A percentile compares a stretch with the other conserved stretches of the same genome.
Conservation (phyloP, 53 echinoderm and acorn worm species). For the Pentamera pediparva region DNA sequence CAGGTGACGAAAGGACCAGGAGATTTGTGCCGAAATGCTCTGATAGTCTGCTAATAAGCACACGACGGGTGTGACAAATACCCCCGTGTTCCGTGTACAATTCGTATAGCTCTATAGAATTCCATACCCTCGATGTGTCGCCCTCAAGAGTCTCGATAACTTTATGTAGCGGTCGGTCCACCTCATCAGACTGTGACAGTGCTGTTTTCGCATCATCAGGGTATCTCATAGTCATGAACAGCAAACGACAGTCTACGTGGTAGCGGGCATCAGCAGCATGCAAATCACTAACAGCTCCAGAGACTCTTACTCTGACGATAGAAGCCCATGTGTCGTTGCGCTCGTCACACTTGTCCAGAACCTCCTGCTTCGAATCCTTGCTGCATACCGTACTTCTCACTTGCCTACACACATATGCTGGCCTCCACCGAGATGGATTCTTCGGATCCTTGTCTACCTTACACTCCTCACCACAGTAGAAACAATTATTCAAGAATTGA, state of each 20-base stretch:
- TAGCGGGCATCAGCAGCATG: conserved; percentile 54
- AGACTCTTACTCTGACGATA: conserved; percentile 30
- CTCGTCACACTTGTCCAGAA: conserved; percentile 35
- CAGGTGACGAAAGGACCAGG: conserved; percentile 43
- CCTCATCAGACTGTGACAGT: neutral
- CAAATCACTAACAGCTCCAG: conserved; percentile 42
- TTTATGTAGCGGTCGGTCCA: neutral
- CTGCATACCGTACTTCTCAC: neutral
- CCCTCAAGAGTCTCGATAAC: neutral
- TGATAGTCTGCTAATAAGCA: conserved; percentile 16
- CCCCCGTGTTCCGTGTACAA: conserved; percentile 17
- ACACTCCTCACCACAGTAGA: conserved; percentile 48
- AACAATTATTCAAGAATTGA: conserved; percentile 28
- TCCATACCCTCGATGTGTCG: conserved; percentile 26
- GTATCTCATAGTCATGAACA: neutral
- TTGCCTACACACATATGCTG: conserved; percentile 43
- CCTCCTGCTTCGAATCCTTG: conserved; percentile 34
- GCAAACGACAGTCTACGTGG: conserved; percentile 39
- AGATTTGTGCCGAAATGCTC: conserved; percentile 18
- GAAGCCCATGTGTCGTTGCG: conserved; percentile 40
- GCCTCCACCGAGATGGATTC: conserved; percentile 43
- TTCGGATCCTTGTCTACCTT: conserved; percentile 31
- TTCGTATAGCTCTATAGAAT: conserved; percentile 29
- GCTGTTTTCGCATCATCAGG: neutral
- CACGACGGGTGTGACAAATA: neutral